These are phyloP conservation scores for Coranthus polyacanthus DNA, from an alignment of 2,797 vertebrate genomes.

Conservation along the genomic window DNA sequence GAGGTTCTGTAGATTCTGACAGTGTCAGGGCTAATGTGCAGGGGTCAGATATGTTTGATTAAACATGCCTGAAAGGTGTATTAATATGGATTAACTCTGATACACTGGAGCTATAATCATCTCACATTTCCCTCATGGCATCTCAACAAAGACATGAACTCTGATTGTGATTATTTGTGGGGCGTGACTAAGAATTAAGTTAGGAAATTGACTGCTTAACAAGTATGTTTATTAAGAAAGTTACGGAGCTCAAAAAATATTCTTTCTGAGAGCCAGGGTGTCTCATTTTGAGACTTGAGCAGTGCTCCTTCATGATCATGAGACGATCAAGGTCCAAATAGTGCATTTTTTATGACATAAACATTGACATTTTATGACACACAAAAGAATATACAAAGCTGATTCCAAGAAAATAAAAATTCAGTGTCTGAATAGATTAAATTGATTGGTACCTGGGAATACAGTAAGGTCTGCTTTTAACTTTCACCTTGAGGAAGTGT, in stretches of 20 bases:
- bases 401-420: constrained; percentile 20
- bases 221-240: constrained; percentile 35
- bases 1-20: constrained; percentile 16
- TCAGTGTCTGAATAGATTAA: constrained; percentile 2
- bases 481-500: not conserved
- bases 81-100: constrained; percentile 45
- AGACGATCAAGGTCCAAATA: not conserved
- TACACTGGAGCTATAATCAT: constrained; percentile 26
- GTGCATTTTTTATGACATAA: not conserved
- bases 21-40: constrained; percentile 17
- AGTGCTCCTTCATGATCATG: constrained; percentile 14
- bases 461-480: not conserved
- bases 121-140: constrained; percentile 28
- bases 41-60: constrained; percentile 18
- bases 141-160: constrained; percentile 36
- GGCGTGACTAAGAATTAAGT: constrained; percentile 18
- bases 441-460: not conserved
- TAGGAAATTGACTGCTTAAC: constrained; percentile 38
- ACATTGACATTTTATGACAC: no score
- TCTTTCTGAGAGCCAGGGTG: constrained; percentile 21
- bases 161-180: constrained; percentile 39
- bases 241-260: constrained; percentile 23
- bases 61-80: constrained; percentile 30
- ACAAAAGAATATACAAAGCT: no score
- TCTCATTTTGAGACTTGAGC: constrained; percentile 21